Base-by-base conservation (phyloP, 2,113 vertebrate genomes). In the Leucopternis melanops region DNA sequence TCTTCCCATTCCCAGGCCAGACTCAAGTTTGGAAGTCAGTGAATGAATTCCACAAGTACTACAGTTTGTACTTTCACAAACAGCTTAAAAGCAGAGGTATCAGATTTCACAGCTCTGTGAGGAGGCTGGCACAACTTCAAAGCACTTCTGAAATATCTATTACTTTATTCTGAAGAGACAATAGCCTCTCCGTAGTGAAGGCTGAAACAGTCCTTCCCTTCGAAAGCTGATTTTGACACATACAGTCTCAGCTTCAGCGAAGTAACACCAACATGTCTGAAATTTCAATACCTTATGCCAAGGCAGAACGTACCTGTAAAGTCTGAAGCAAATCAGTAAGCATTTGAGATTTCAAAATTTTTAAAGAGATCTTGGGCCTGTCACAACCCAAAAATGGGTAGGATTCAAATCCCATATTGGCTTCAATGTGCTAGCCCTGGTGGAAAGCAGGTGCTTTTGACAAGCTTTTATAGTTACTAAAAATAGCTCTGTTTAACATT, bases 41-140 rank as follows among this genome's bases (percentile, higher is more conserved):
- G 98, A 98, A 98, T 98, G 98, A 98, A 98, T 98, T 97, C 97
- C 97, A 92, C 97, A 98, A 98, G 97, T 97, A 97, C 97, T 97
- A 94, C 95, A 40, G 86, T 97, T 97, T 97, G 97, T 97, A 95
- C 96, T 98, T 98, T 97, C 97, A 96, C 97, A 97, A 94, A 72
- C 91, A 93, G 95, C 97, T 98, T 97, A 90, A 97, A 98, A 96
- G 97, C 94, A 70, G 95, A 96, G 96, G 92, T 97, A 98, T 98
- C 97, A 73, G 90, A 96, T 98, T 98, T 98, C 98, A 97, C 93
- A 97, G 97, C 54, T 31, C 97, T 86, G 75, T 75, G 95, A 97
- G 97, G 94, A 98, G 95, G 71, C 81, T 98, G 98, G 97, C 98
- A 95, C 38, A 22, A 81, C 97, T 98, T 98, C 98, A 98, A 98